Percentiles rank a stretch among this genome's conserved stretches.
phyloP scores from a whole-genome alignment of 2,797 vertebrate genomes.

The Epinephelus malabaricus region DNA sequence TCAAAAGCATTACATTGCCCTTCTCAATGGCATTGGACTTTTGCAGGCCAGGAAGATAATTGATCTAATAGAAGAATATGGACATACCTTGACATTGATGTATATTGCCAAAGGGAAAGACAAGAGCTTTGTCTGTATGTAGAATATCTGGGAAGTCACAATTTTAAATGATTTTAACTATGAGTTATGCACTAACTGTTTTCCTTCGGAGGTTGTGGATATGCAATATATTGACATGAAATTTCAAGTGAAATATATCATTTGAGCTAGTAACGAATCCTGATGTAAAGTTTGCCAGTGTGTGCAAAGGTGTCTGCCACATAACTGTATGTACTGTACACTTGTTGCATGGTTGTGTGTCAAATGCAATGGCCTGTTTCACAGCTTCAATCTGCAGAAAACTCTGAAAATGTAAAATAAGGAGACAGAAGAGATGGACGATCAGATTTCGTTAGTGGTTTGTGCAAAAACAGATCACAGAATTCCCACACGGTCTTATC shows the following conservation, averaged over 20 bases:
- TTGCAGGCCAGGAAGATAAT: neutral
- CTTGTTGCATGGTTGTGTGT: neutral
- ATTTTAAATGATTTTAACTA: neutral
- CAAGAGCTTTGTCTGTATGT: neutral
- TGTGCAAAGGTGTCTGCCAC: neutral
- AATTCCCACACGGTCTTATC: no score
- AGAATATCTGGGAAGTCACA: neutral
- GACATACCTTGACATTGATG: neutral
- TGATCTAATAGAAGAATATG: neutral
- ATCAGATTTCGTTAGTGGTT: neutral
- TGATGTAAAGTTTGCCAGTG: neutral
- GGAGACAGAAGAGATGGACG: no score
- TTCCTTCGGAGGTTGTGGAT: neutral
- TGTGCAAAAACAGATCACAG: no score
- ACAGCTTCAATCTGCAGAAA: neutral
- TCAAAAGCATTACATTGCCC: neutral
- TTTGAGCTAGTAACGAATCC: neutral
- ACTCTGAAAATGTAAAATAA: neutral
- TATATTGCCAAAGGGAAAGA: neutral
- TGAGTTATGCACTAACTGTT: neutral
- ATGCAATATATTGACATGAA: neutral
- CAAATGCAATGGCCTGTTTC: neutral
- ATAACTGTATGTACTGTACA: no score
- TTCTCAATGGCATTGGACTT: constrained; percentile 18
- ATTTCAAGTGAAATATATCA: no score